These are phyloP conservation scores for Cheilosia vernalis DNA, from an alignment of 2,888 invertebrate genomes.

Conservation along the genomic window DNA sequence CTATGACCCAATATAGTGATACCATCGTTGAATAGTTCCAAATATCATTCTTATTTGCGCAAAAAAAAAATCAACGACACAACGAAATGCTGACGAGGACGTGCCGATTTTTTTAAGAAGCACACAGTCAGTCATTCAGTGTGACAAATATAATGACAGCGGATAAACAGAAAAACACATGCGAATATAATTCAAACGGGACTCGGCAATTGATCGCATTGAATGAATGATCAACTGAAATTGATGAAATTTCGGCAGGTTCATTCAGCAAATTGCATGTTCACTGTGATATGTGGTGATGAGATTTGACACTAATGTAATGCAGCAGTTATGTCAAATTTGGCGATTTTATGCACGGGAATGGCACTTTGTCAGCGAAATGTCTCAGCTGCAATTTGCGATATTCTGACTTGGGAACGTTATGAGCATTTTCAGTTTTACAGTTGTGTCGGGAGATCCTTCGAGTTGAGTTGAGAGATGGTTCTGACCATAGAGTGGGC, in stretches of 20 bases:
- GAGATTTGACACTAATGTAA: slow-evolving; percentile 52
- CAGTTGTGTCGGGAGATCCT: no score
- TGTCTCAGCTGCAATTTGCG: not conserved
- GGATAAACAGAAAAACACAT: slow-evolving; percentile 19
- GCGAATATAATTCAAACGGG: slow-evolving; percentile 61
- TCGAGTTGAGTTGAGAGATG: no score
- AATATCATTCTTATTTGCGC: slow-evolving; percentile 59
- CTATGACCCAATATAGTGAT: slow-evolving; percentile 67
- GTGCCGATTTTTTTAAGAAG: slow-evolving; percentile 48
- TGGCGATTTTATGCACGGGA: slow-evolving; percentile 25
- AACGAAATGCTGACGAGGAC: slow-evolving; percentile 47
- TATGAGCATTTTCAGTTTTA: not conserved
- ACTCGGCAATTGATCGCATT: slow-evolving; percentile 31
- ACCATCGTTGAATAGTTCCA: slow-evolving; percentile 64
- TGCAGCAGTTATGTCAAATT: slow-evolving; percentile 42
- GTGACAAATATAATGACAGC: slow-evolving; percentile 40
- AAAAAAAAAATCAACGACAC: slow-evolving; percentile 11
- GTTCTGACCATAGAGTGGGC: no score
- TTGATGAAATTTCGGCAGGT: slow-evolving; percentile 47
- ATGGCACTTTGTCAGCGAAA: slow-evolving; percentile 17
- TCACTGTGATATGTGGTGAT: slow-evolving; percentile 37
- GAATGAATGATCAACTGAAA: slow-evolving; percentile 43
- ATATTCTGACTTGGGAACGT: not conserved
- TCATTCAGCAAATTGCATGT: slow-evolving; percentile 50
- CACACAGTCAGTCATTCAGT: slow-evolving; percentile 7